Evolutionary conservation across 2,113 vertebrate species (phyloP).

Genomic region (Xiphophorus hellerii): DNA sequence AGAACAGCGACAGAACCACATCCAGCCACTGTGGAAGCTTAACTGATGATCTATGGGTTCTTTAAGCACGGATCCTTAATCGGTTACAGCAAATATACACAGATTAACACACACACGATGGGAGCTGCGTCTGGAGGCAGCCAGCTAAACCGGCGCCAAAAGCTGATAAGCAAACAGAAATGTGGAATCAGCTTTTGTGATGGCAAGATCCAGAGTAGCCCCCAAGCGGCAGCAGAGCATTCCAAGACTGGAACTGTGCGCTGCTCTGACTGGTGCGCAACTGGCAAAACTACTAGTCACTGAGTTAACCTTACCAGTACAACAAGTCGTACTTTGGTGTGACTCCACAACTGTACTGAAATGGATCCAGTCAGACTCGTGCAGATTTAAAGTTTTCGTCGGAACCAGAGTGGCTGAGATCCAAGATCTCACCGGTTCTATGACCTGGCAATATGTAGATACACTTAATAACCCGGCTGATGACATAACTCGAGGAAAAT

Average conservation of each 20-base stretch:
- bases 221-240: background rate
- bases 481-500: slow-evolving; percentile 17
- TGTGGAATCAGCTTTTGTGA: background rate
- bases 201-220: no score
- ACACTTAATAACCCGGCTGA: slow-evolving; percentile 22
- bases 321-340: background rate
- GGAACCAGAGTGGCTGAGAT: no score
- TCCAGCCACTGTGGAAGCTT: no score
- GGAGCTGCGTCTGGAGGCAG: no score
- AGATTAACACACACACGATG: no score
- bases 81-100: no score
- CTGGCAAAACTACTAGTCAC: background rate
- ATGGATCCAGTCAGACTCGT: slow-evolving; percentile 20
- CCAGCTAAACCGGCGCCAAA: no score
- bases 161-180: background rate
- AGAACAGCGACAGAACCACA: no score
- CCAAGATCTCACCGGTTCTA: no score
- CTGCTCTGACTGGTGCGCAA: slow-evolving; percentile 19
- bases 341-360: slow-evolving; percentile 17
- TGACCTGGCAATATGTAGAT: background rate
- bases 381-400: background rate
- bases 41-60: no score
- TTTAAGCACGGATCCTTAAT: no score
- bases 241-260: slow-evolving; percentile 23
- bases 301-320: slow-evolving; percentile 5